Evolutionary conservation across 2,113 vertebrate species (phyloP).

Genomic region (Marmota monax): DNA sequence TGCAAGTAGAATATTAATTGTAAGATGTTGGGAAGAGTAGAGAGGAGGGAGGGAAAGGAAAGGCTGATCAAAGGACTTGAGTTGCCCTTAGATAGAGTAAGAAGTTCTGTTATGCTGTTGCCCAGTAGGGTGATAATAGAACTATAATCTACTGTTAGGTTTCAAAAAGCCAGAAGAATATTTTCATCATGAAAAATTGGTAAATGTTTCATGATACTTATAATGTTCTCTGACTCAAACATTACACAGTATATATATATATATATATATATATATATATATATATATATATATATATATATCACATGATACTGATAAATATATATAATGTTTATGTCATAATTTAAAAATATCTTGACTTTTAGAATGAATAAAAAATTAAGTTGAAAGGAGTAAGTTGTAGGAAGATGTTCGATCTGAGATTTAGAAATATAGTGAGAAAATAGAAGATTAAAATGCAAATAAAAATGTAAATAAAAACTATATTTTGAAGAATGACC

Average conservation of each 20-base stretch:
- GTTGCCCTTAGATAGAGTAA: not conserved
- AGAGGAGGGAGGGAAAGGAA: not conserved
- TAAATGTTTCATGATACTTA: not conserved
- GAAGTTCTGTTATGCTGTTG: fast-evolving
- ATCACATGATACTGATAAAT: too few species aligned
- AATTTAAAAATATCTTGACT: not conserved
- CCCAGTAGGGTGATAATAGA: not conserved
- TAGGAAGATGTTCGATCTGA: not conserved
- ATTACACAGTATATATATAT: not conserved
- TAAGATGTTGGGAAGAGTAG: not conserved
- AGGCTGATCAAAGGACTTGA: too few species aligned
- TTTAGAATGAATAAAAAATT: not conserved
- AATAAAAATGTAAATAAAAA: not conserved
- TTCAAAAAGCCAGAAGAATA: too few species aligned
- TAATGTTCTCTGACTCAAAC: not conserved
- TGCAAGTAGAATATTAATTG: not conserved
- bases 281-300: not conserved
- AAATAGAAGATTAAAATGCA: not conserved
- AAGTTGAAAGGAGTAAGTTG: not conserved
- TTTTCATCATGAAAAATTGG: not conserved
- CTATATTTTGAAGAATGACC: not conserved
- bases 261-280: not conserved
- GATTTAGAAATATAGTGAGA: not conserved
- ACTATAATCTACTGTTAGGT: too few species aligned
- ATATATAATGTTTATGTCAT: not conserved